phyloP scores from a whole-genome alignment of 92 coral and sea anemone genomes.

The Nematostella vectensis region DNA sequence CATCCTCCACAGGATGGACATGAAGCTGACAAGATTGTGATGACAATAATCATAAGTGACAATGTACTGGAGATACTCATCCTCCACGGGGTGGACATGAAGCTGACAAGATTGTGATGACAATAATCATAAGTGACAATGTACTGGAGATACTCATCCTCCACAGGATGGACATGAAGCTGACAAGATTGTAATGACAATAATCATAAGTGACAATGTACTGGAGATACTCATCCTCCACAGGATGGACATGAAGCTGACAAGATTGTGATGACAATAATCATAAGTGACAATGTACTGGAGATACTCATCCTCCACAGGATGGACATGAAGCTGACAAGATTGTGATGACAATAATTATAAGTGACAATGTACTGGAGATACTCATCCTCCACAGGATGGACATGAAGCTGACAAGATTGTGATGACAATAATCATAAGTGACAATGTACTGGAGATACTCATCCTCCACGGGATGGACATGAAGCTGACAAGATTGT shows the following conservation, averaged over 20 bases:
- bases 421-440: constrained; percentile 82
- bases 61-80: constrained; percentile 67
- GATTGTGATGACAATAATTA: too few relatives aligned
- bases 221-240: constrained; percentile 69
- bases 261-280: constrained; percentile 77
- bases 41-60: constrained; percentile 80
- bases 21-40: constrained; percentile 83
- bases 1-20: constrained; percentile 93
- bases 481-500: constrained; percentile 69
- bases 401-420: constrained; percentile 83
- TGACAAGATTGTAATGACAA: constrained; percentile 75
- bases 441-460: constrained; percentile 63
- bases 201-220: constrained; percentile 84
- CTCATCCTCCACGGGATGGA: constrained; percentile 91
- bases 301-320: constrained; percentile 79
- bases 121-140: constrained; percentile 82
- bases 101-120: constrained; percentile 82
- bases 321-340: constrained; percentile 83
- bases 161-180: constrained; percentile 92
- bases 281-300: constrained; percentile 79
- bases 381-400: constrained; percentile 87
- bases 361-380: constrained; percentile 66
- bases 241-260: constrained; percentile 91
- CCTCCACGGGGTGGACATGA: constrained; percentile 89
- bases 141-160: constrained; percentile 72